Base-by-base conservation (phyloP, 2,888 invertebrate species). In the Luffia ferchaultella region DNA sequence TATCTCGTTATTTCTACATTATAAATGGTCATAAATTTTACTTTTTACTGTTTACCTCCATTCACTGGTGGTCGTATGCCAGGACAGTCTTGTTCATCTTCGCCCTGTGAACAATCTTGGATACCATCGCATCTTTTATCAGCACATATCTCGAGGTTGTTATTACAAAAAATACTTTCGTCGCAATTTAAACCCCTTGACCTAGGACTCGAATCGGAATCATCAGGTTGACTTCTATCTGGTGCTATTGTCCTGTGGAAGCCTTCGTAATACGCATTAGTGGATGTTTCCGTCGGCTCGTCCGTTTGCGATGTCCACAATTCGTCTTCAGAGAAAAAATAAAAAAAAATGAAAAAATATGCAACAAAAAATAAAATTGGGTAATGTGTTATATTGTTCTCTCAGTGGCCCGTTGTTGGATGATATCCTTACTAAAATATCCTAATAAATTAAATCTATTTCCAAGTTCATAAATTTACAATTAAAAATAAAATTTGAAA, bases 61-160 rank as follows among this genome's bases (percentile, higher is more conserved):
- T 18, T 43, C 48, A 48, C 47, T 18, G 9, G 48, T 49, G 57
- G 42, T 53, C n/a, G n/a, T n/a, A n/a, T n/a, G n/a, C n/a, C n/a
- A n/a, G 65, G 62, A 61, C 93, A 93, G 60, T 85, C 83, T 2
- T 72, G 66, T 65, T 93, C 92, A 61, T 93, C 93, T 2, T 87
- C 86, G n/a, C 85, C 84, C 61, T 93, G 93, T 9, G 72, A 16
- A 76, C 92, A 92, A 63, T 92, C 89, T 1, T 48, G 54, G 2
- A 57, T 44, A n/a, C 85, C 79, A 64, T 92, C 86, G 71, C 93
- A 93, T 49, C 70, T 62, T 57, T 86, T 87, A 50, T 82, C 76
- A 1, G 68, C 71, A 58, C 88, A 87, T 52, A 91, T 87, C 57
- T 75, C 77, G 51, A 71, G 66, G 54, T 5, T 18, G 16, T 17